phyloP scores from a whole-genome alignment of 2,797 vertebrate genomes.

The Pseudopleuronectes americanus region DNA sequence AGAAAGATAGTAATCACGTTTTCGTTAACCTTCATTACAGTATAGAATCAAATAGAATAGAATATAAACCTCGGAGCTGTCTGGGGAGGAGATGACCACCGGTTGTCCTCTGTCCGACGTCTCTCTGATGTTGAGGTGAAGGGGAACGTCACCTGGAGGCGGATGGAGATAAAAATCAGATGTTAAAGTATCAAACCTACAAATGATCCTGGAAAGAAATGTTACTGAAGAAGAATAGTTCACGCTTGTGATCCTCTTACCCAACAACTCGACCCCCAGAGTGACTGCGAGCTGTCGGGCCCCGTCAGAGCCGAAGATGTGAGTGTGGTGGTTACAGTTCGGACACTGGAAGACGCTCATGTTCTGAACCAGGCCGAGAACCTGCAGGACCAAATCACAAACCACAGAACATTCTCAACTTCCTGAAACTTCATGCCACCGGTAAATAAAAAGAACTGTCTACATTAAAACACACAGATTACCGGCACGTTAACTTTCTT shows the following conservation, averaged over 20 bases:
- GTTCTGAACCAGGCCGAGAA: constrained; percentile 96
- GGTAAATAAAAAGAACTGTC: neutral
- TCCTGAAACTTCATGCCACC: neutral
- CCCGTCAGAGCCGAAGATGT: constrained; percentile 95
- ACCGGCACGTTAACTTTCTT: constrained; percentile 94
- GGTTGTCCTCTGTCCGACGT: constrained; percentile 91
- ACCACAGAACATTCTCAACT: neutral
- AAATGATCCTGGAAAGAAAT: neutral
- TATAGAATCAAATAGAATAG: neutral
- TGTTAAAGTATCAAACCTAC: neutral
- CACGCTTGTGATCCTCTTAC: constrained; percentile 66
- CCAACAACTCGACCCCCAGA: constrained; percentile 88
- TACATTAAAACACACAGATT: constrained; percentile 29
- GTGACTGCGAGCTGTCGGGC: constrained; percentile 86
- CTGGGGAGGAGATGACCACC: constrained; percentile 91
- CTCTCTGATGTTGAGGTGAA: constrained; percentile 94
- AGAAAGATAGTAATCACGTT: neutral
- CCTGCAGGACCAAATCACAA: constrained; percentile 73
- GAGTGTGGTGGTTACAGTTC: constrained; percentile 91
- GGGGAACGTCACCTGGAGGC: constrained; percentile 90
- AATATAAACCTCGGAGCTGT: constrained; percentile 87
- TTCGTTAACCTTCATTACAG: neutral
- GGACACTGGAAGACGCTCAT: constrained; percentile 99
- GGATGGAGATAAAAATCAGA: neutral
- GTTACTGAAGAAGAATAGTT: too few relatives aligned